Conservation (phyloP, 37 sponge, comb jelly and placozoan genomes). For the Trichoplax adhaerens region DNA sequence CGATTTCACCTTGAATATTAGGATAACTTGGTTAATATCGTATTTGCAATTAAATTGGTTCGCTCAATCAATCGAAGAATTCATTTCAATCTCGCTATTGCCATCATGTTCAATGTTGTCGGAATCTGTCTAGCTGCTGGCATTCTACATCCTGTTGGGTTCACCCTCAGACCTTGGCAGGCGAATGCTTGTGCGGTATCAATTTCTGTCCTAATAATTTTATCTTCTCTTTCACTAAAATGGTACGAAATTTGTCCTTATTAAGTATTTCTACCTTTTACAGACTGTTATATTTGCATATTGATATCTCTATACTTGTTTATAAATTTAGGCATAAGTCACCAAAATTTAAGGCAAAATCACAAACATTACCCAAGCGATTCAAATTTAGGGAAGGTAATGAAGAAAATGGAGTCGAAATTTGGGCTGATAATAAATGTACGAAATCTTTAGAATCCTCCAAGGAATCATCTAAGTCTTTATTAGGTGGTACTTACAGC, state of each 20-base stretch:
- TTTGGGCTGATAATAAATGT: too few relatives aligned
- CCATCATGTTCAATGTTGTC: conserved; percentile 68
- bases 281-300: too few relatives aligned
- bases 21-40: conserved; percentile 87
- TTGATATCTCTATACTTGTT: too few relatives aligned
- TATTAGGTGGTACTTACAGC: too few relatives aligned
- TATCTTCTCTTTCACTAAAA: conserved; percentile 76
- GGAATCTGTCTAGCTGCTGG: conserved; percentile 90
- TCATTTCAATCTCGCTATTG: conserved; percentile 80
- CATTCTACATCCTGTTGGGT: conserved; percentile 26
- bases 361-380: too few relatives aligned
- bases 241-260: background rate
- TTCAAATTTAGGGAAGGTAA: too few relatives aligned
- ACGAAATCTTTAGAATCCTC: too few relatives aligned
- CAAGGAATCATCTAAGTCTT: too few relatives aligned
- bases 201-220: conserved; percentile 84
- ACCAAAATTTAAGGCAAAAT: too few relatives aligned
- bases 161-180: conserved; percentile 81
- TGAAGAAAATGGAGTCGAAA: too few relatives aligned
- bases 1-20: conserved; percentile 2
- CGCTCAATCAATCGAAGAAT: conserved; percentile 61
- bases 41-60: conserved; percentile 73
- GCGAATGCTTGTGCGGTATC: conserved; percentile 84
- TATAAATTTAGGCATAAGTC: too few relatives aligned
- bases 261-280: too few relatives aligned